Conservation (phyloP, 2,113 vertebrate species). For the Gavialis gangeticus region DNA sequence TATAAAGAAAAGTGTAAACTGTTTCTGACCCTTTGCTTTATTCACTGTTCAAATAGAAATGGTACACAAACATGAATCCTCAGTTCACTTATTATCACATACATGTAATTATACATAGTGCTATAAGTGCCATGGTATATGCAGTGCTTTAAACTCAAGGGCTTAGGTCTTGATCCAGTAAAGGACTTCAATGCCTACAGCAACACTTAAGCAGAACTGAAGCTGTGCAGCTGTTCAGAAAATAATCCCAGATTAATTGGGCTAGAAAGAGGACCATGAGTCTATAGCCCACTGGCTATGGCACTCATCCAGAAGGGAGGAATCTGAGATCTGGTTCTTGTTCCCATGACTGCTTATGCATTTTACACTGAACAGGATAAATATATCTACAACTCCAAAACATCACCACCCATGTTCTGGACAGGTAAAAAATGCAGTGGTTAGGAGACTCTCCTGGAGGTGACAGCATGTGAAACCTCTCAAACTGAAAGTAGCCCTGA, state of each 20-base stretch:
- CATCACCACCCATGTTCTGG: no score
- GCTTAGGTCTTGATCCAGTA: neutral
- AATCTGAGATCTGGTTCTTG: no score
- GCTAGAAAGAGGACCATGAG: no score
- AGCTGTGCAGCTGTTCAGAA: no score
- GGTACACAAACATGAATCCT: rapidly evolving
- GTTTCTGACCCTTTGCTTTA: neutral
- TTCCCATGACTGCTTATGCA: no score
- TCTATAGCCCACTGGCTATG: no score
- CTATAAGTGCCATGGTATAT: neutral
- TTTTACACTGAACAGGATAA: no score
- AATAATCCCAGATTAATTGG: no score
- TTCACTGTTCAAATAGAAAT: neutral
- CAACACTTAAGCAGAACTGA: neutral
- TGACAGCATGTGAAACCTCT: neutral
- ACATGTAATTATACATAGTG: neutral
- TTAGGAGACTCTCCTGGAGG: neutral
- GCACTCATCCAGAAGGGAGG: no score
- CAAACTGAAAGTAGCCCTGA: neutral
- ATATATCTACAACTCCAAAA: no score
- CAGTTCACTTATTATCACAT: neutral
- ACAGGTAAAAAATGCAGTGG: no score
- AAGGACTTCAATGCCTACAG: neutral
- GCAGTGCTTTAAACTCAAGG: neutral
- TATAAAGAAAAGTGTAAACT: neutral